Base-by-base conservation (phyloP, 1,140 invertebrate species). In the Euborellia annulipes region DNA sequence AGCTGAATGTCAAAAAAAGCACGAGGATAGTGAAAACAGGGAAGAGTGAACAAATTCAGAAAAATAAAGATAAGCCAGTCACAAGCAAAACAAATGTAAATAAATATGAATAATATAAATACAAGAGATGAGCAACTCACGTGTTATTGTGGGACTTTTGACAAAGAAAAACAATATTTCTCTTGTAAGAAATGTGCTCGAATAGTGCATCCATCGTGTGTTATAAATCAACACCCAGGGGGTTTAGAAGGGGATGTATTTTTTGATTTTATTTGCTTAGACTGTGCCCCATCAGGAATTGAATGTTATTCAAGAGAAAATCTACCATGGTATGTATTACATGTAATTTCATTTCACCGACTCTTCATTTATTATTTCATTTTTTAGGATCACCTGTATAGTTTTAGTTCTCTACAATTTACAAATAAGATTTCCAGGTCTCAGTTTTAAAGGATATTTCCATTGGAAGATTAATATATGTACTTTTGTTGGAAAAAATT, bases 221-320 rank as follows among this genome's bases (percentile, higher is more conserved):
- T 82, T 22, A 64, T 64, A 48, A 61, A 70, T 32, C 68, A 68
- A 9, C 71, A 72, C 7, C 79, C 80, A 0, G 77, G 73, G 1
- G 69, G 76, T 44, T 64, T 86, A n/a, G 55, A 72, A 2, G 78
- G 80, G 19, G 83, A 86, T 67, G 70, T 82, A 8, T 85, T 85
- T 58, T 88, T 82, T 48, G 66, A 73, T 30, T 78, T 82, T 32
- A 73, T 64, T 30, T 88, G 83, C 55, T 54, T 60, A 22, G 66
- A 73, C 36, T 86, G 83, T 55, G 70, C 67, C 34, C 52, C 59
- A 1, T 55, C 57, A 30, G 63, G 63, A 0, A 62, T 67, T 36
- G 79, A 82, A 61, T 53, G 62, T 21, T 67, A 79, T 48, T 54
- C 56, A 17, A 62, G 80, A 27, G 69, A 71, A 17, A 78, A 70